Percentiles rank a stretch among this genome's conserved stretches.
Conservation (phyloP, 2,113 vertebrate species). For the Cyanoderma ruficeps region DNA sequence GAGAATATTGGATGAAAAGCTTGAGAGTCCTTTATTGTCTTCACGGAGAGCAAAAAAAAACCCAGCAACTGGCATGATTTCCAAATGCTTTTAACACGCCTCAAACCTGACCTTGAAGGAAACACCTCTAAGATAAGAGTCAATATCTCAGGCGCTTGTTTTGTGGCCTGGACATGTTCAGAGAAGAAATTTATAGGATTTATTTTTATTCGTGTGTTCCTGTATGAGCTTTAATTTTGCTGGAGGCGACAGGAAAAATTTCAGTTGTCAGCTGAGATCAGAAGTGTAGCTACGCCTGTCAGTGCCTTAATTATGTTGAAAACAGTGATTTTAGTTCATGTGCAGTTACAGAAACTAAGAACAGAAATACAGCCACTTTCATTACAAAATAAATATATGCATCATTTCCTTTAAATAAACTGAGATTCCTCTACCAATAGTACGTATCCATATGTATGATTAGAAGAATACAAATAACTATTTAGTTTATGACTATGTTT, state of each 20-base stretch:
- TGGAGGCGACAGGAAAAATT: conserved; percentile 52
- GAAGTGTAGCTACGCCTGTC: conserved; percentile 9
- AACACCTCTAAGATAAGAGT: conserved; percentile 33
- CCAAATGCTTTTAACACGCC: not conserved
- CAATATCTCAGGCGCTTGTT: conserved; percentile 34
- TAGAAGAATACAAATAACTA: not conserved
- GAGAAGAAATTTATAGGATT: conserved; percentile 44
- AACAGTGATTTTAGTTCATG: conserved; percentile 18
- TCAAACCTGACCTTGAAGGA: conserved; percentile 49
- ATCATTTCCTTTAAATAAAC: not conserved
- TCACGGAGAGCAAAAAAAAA: not conserved
- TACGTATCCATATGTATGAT: not conserved
- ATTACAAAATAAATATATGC: not conserved
- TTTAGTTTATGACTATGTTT: not conserved
- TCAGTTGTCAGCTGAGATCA: conserved; percentile 66
- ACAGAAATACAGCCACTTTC: not conserved
- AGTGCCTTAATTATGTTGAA: conserved; percentile 52
- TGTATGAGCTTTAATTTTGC: conserved; percentile 61
- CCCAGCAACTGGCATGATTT: not conserved
- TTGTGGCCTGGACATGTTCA: conserved; percentile 48
- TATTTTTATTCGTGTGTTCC: conserved; percentile 49
- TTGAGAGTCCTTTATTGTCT: not conserved
- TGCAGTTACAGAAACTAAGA: not conserved
- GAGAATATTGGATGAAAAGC: not conserved
- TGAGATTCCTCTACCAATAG: not conserved